Percentiles rank a stretch among this genome's conserved stretches.
Conservation (phyloP, 2,797 vertebrate genomes). For the Micromesistius poutassou region DNA sequence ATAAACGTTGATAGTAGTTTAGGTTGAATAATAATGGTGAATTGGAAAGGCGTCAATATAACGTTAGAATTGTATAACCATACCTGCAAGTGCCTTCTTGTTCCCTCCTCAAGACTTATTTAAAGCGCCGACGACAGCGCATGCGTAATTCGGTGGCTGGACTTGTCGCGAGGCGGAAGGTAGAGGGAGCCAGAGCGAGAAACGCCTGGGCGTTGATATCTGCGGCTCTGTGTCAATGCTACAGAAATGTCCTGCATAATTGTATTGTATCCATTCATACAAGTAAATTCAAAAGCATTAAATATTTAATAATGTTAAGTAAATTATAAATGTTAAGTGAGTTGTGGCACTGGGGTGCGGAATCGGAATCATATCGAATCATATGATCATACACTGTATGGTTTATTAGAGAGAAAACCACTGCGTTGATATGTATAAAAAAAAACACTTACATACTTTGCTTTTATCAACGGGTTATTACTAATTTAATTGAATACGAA, state of each 20-base stretch:
- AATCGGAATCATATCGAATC: neutral
- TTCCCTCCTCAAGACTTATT: conserved; percentile 74
- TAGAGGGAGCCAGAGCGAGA: conserved; percentile 36
- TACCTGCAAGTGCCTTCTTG: conserved; percentile 66
- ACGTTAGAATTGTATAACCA: neutral
- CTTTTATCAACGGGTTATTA: neutral
- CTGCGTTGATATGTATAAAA: neutral
- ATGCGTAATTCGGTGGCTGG: conserved; percentile 57
- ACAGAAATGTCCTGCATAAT: neutral
- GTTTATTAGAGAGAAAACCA: neutral
- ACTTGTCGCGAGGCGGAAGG: conserved; percentile 17
- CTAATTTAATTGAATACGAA: neutral
- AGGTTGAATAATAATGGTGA: no score
- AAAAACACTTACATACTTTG: neutral
- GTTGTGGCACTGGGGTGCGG: no score
- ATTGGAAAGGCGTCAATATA: neutral
- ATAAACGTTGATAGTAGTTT: neutral
- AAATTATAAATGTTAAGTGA: neutral
- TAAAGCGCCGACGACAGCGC: conserved; percentile 67
- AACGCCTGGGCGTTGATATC: neutral
- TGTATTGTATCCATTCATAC: neutral
- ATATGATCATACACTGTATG: neutral
- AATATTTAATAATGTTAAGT: neutral
- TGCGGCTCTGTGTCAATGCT: neutral
- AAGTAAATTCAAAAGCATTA: neutral